Percentiles rank a stretch among this genome's conserved stretches.
Conservation (phyloP, 2,113 vertebrate genomes). For the Sinocyclocheilus grahami region DNA sequence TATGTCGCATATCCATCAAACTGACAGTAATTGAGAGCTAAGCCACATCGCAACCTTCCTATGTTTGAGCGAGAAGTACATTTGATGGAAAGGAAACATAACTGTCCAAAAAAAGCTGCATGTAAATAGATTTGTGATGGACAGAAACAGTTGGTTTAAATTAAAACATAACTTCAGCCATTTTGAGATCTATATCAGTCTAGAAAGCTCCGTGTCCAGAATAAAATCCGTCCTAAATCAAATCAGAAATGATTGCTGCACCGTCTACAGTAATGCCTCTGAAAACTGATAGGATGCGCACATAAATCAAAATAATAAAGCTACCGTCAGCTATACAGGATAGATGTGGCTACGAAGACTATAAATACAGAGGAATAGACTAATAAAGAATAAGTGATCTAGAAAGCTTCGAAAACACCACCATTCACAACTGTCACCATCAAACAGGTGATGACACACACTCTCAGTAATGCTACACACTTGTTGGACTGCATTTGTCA, state of each 20-base stretch:
- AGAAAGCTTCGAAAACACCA: constrained; percentile 43
- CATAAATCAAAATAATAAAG: constrained; percentile 45
- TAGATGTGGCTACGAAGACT: constrained; percentile 56
- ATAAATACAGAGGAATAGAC: constrained; percentile 53
- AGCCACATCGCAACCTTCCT: constrained; percentile 31
- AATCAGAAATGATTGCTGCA: constrained; percentile 34
- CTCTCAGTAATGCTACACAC: constrained; percentile 24
- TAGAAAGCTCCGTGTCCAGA: not conserved
- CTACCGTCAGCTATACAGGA: constrained; percentile 62
- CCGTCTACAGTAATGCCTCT: constrained; percentile 26
- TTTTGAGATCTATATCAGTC: not conserved
- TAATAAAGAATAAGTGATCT: constrained; percentile 11
- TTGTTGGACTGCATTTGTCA: constrained; percentile 61
- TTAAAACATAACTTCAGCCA: not conserved
- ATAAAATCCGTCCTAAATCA: constrained; percentile 25
- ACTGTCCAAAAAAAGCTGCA: not conserved
- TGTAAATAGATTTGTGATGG: constrained; percentile 3
- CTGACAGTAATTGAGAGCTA: constrained; percentile 44
- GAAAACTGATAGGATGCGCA: constrained; percentile 7
- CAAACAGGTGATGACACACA: constrained; percentile 24
- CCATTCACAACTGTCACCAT: constrained; percentile 42
- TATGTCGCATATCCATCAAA: constrained; percentile 27
- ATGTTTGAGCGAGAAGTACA: constrained; percentile 2
- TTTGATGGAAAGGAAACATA: not conserved
- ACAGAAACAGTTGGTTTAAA: not conserved